Percentiles rank a stretch among this genome's conserved stretches.
Evolutionary conservation across 2,113 vertebrate species (phyloP).

Genomic region (Argyrosomus japonicus): DNA sequence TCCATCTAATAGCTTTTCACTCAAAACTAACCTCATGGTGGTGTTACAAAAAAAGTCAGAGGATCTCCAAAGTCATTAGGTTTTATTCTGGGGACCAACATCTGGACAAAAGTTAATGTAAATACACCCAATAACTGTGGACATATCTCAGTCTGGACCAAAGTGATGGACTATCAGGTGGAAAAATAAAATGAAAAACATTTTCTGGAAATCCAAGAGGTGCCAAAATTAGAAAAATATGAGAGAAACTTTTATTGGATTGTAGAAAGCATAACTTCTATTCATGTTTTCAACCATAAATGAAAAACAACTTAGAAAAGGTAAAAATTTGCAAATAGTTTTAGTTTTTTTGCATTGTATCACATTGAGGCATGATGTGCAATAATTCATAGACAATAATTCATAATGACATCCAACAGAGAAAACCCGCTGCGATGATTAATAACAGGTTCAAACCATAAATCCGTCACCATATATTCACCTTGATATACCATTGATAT

Average conservation of each 20-base stretch:
- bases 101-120: background rate
- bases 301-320: background rate
- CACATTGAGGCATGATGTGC: background rate
- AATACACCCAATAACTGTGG: background rate
- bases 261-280: background rate
- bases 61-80: background rate
- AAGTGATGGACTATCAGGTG: background rate
- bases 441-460: background rate
- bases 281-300: too few relatives aligned
- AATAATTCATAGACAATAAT: background rate
- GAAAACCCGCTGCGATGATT: background rate
- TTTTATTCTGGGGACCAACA: background rate
- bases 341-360: too few relatives aligned
- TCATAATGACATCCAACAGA: background rate
- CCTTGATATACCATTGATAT: conserved; percentile 30
- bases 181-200: background rate
- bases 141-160: background rate
- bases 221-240: background rate
- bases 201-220: background rate
- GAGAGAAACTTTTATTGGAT: background rate
- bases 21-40: background rate
- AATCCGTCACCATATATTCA: background rate
- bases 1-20: background rate
- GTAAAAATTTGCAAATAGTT: too few relatives aligned
- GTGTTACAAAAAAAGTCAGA: background rate